Base-by-base conservation (phyloP, 2,888 invertebrate species). In the Siphonodentalium dalli region DNA sequence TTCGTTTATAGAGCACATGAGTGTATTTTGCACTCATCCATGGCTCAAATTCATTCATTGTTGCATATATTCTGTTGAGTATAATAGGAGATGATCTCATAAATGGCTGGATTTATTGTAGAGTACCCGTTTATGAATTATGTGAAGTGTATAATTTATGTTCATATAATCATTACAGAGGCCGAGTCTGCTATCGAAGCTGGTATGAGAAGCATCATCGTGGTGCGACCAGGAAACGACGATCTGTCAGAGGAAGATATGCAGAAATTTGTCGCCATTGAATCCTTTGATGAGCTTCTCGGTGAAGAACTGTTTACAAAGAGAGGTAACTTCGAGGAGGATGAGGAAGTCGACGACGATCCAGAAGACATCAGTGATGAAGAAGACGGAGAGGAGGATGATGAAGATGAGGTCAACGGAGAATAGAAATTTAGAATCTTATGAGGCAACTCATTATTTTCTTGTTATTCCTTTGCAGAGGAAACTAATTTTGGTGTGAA, bases 151-250 rank as follows among this genome's bases (percentile, higher is more conserved):
- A 23, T 1, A 7, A 23, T 20, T 41, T 20, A 38, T 2, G 6
- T 42, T n/a, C 31, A 24, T 18, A 23, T 20, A 15, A 54, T 63
- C 57, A 49, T 80, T 82, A 41, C 85, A 92, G 95, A 96, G 84
- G 93, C 90, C 0, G 85, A 87, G 75, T 93, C 95, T 42, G 94
- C 95, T 0, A 85, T 85, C 37, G 80, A 84, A 28, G 90, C 92
- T 0, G 92, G 92, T 11, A 62, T 93, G 51, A 84, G 86, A 39
- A 84, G 87, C 11, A 85, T 87, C 4, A 79, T 96, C 24, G 87
- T 94, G 2, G 84, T 86, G 48, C 88, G 95, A 59, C 90, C 89
- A 59, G 94, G 92, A 46, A 93, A 94, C 81, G 87, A 85, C 0
- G 84, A 88, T 1, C 83, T 93, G 0, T 83, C 84, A 4, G 86